phyloP scores from a whole-genome alignment of 2,113 vertebrate genomes.

The Stomatorhinus ivindoensis region DNA sequence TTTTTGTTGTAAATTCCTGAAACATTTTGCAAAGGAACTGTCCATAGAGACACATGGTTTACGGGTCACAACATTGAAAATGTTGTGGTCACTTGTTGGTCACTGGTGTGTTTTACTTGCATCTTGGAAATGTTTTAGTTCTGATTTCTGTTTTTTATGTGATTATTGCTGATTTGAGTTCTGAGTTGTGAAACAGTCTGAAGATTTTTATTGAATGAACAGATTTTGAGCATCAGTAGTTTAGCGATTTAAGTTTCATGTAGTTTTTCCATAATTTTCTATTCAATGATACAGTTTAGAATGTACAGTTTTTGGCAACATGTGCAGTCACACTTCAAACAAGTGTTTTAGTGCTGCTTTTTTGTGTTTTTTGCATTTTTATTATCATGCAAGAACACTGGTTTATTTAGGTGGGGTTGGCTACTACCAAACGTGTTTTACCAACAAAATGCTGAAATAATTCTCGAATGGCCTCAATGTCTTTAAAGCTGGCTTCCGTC shows the following conservation, averaged over 20 bases:
- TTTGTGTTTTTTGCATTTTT: background rate
- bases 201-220: background rate
- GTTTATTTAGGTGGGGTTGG: background rate
- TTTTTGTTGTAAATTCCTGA: background rate
- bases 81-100: background rate
- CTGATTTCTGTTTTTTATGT: background rate
- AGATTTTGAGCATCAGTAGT: background rate
- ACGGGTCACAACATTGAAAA: background rate
- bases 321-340: background rate
- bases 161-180: background rate
- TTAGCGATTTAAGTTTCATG: background rate
- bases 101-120: background rate
- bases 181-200: background rate
- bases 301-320: background rate
- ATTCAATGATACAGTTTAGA: background rate
- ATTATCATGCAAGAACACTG: background rate
- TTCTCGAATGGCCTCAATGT: conserved; percentile 88
- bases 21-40: background rate
- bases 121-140: background rate
- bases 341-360: background rate
- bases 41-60: background rate
- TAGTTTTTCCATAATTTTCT: background rate
- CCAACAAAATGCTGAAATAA: conserved; percentile 49
- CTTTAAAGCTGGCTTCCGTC: conserved; percentile 90
- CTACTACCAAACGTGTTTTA: background rate